A percentile compares a stretch with the other conserved stretches of the same genome.
Evolutionary conservation across 2,113 vertebrate genomes (phyloP).

Genomic region (Anas platyrhynchos): DNA sequence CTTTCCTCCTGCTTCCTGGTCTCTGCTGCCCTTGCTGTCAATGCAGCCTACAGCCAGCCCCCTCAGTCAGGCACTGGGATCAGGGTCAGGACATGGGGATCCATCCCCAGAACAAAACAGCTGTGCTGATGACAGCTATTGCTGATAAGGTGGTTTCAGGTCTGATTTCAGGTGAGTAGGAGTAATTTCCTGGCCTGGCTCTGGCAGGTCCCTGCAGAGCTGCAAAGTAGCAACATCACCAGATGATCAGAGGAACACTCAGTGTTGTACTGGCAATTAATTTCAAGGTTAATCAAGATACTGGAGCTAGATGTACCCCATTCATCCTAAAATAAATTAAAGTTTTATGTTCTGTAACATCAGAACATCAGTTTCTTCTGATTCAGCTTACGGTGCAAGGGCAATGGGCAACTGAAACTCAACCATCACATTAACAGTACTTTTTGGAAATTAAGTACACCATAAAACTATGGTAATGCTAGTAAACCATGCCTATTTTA

Average conservation of each 20-base stretch:
- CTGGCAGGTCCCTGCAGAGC: background rate
- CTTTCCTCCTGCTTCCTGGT: background rate
- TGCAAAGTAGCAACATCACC: background rate
- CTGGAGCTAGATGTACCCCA: background rate
- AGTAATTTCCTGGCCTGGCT: background rate
- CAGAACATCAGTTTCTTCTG: background rate
- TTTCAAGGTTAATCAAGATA: background rate
- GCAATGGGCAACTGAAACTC: background rate
- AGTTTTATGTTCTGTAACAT: background rate
- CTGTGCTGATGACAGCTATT: background rate
- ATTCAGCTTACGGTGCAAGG: background rate
- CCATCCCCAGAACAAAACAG: background rate
- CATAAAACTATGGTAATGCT: background rate
- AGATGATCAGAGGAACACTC: background rate
- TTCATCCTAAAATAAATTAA: background rate
- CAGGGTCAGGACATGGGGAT: background rate
- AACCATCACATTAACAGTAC: background rate
- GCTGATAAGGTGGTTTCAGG: background rate
- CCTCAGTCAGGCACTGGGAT: fast-evolving
- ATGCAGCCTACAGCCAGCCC: background rate
- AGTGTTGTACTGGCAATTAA: background rate
- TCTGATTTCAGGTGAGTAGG: background rate
- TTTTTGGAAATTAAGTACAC: background rate
- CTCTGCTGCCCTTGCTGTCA: background rate
- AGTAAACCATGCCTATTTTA: background rate